These are phyloP conservation scores for Chelonoidis abingdonii DNA, from an alignment of 2,113 vertebrate genomes.

Conservation along the genomic window DNA sequence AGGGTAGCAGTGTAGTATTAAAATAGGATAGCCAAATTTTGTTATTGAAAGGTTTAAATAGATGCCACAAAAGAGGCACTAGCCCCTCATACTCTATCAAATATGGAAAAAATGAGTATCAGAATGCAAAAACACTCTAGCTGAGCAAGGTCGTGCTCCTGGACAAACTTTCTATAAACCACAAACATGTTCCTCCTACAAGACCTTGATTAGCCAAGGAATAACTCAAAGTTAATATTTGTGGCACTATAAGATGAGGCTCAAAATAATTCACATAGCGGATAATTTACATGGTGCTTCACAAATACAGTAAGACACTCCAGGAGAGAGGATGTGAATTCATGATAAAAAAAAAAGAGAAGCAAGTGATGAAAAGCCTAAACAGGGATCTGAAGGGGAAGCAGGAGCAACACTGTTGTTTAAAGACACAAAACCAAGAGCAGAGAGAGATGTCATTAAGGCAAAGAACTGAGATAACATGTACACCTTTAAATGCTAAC, in stretches of 20 bases:
- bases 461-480: not conserved
- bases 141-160: not conserved
- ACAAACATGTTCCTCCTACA: not conserved
- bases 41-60: not conserved
- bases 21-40: not conserved
- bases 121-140: not conserved
- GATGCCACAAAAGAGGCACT: not conserved
- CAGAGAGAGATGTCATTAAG: not conserved
- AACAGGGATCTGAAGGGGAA: slow-evolving; percentile 16
- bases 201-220: not conserved
- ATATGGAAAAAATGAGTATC: not conserved
- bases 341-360: not conserved
- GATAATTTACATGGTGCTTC: not conserved
- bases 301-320: not conserved
- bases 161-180: not conserved
- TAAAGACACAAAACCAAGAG: not conserved
- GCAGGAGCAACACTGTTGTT: not conserved
- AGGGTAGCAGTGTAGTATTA: not conserved
- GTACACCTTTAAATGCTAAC: not conserved
- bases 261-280: not conserved
- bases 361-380: not conserved
- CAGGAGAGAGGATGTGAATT: not conserved
- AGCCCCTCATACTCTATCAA: not conserved
- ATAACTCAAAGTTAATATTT: not conserved
- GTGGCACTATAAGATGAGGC: not conserved